A percentile compares a stretch with the other conserved stretches of the same genome.
Evolutionary conservation across 2,888 invertebrate species (phyloP).

Genomic region (Tenthredo scrophulariae): DNA sequence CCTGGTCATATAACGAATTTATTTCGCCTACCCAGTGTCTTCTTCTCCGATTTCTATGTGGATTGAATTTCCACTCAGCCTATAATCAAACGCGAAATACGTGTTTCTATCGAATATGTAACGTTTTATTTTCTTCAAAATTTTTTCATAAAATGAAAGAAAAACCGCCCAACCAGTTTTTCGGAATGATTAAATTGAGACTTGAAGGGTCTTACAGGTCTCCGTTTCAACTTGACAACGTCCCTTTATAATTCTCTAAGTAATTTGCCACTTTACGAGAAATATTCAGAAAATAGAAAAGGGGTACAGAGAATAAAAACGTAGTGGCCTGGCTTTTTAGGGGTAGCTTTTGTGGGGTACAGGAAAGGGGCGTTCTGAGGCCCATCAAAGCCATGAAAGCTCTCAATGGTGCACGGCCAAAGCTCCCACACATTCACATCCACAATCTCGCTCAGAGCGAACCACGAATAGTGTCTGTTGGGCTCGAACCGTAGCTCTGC

Average conservation of each 20-base stretch:
- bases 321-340: constrained; percentile 64
- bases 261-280: constrained; percentile 46
- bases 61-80: constrained; percentile 3
- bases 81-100: background rate
- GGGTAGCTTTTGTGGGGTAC: constrained; percentile 65
- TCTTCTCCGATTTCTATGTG: background rate
- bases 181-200: background rate
- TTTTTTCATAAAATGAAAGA: background rate
- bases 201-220: background rate
- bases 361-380: constrained; percentile 73
- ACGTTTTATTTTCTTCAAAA: background rate
- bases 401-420: constrained; percentile 62
- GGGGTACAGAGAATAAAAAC: constrained; percentile 63
- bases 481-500: constrained; percentile 49
- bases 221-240: constrained; percentile 15
- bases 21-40: background rate
- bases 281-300: constrained; percentile 45
- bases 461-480: constrained; percentile 53
- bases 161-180: background rate
- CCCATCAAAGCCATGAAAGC: constrained; percentile 71
- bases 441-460: constrained; percentile 15
- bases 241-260: constrained; percentile 32
- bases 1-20: constrained; percentile 18
- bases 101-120: background rate
- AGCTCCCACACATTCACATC: constrained; percentile 40